These are phyloP conservation scores for Parazoanthus darwini DNA, from an alignment of 92 coral and sea anemone genomes.

Conservation along the genomic window DNA sequence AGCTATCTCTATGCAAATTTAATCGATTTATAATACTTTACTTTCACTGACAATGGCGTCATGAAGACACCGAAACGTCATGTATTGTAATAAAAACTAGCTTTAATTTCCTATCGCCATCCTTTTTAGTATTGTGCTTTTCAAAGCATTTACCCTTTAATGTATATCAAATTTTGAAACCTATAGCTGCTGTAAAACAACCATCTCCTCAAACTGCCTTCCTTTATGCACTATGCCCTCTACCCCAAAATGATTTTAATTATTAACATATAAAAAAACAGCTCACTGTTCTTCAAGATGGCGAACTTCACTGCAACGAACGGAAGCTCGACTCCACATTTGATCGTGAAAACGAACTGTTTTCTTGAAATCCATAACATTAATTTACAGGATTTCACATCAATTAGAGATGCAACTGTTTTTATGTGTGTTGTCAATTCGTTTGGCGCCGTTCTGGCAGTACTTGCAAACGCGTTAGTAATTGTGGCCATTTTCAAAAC, in stretches of 20 bases:
- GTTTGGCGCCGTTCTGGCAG: conserved; percentile 26
- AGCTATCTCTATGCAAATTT: too few relatives aligned
- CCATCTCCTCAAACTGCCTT: neutral
- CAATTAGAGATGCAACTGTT: conserved; percentile 15
- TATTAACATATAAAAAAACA: neutral
- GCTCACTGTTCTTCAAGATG: neutral
- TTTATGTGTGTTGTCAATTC: conserved; percentile 38
- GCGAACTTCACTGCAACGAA: neutral
- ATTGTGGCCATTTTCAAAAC: conserved; percentile 31
- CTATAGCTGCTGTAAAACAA: neutral
- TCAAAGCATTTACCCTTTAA: too few relatives aligned
- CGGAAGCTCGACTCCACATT: conserved; percentile 2
- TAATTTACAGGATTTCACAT: conserved; percentile 10
- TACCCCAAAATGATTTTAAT: neutral
- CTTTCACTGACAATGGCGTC: too few relatives aligned
- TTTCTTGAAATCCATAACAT: conserved; percentile 24
- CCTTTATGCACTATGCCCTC: neutral
- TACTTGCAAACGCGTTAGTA: conserved; percentile 16
- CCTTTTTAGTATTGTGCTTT: too few relatives aligned
- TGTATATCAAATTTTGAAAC: neutral
- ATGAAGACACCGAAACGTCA: too few relatives aligned
- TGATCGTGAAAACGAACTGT: conserved; percentile 15
- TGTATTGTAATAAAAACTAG: too few relatives aligned
- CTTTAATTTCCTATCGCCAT: too few relatives aligned
- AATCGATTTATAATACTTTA: too few relatives aligned